Conservation (phyloP, 2,797 vertebrate species). For the Scolopax bukidnonensis region DNA sequence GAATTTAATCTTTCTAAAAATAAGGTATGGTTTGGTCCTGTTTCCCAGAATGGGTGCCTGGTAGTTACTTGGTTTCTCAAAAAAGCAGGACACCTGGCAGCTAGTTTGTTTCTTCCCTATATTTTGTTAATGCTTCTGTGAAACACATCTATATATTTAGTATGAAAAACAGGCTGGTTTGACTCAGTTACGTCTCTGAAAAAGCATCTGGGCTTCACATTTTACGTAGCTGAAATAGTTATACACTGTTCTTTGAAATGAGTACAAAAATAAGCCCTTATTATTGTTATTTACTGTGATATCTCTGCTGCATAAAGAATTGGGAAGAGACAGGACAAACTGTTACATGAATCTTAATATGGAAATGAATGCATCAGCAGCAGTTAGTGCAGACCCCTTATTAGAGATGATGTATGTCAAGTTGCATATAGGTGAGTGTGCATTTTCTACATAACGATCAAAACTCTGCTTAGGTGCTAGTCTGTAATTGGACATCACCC, state of each 20-base stretch:
- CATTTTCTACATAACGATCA: rapidly evolving
- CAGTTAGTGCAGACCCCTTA: background rate
- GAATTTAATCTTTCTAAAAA: background rate
- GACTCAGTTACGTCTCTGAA: background rate
- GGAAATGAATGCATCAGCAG: background rate
- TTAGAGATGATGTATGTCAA: no score
- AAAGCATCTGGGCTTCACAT: background rate
- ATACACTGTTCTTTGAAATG: background rate
- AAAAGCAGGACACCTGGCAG: background rate
- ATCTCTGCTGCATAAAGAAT: background rate
- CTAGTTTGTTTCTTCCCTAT: background rate
- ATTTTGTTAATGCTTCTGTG: background rate
- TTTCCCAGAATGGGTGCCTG: background rate
- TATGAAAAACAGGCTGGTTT: background rate
- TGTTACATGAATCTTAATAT: rapidly evolving
- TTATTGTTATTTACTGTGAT: background rate
- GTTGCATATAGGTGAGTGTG: background rate
- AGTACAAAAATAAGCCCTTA: rapidly evolving
- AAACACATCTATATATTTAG: background rate
- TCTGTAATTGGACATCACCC: rapidly evolving
- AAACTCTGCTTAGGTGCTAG: background rate
- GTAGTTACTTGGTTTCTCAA: background rate
- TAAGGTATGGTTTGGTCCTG: rapidly evolving
- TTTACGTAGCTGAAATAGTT: background rate
- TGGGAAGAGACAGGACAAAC: background rate